These are phyloP conservation scores for Galagoides demidoff DNA, from an alignment of 2,797 vertebrate genomes.

Conservation along the genomic window DNA sequence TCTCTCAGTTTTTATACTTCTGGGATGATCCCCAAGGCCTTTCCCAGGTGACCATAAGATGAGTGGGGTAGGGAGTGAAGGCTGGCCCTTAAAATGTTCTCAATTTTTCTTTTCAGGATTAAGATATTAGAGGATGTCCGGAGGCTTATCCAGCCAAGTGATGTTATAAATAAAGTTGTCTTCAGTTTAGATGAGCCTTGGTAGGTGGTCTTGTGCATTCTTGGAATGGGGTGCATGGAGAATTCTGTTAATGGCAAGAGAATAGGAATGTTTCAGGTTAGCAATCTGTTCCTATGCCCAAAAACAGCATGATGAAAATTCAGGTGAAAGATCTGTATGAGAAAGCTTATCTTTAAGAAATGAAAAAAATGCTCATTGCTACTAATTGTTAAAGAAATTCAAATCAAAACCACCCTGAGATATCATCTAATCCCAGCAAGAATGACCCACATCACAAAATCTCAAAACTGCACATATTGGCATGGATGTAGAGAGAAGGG, in stretches of 20 bases:
- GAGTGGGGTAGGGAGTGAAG: not conserved
- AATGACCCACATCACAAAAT: too few species aligned
- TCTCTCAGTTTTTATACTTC: not conserved
- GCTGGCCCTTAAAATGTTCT: not conserved
- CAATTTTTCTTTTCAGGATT: constrained; percentile 85
- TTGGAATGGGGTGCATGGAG: not conserved
- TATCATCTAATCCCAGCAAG: too few species aligned
- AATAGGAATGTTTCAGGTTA: not conserved
- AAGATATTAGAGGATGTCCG: constrained; percentile 93
- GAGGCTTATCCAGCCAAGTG: constrained; percentile 89
- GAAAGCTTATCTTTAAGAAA: not conserved
- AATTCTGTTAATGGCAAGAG: not conserved
- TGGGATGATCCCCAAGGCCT: not conserved
- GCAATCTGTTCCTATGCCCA: not conserved
- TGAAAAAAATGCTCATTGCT: not conserved
- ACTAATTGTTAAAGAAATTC: too few species aligned
- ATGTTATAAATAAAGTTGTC: constrained; percentile 91
- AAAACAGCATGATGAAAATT: not conserved
- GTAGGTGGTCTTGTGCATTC: constrained; percentile 83
- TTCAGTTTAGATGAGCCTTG: constrained; percentile 93
- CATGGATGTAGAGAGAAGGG: too few species aligned
- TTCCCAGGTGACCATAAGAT: not conserved
- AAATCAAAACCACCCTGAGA: too few species aligned
- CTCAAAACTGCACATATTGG: too few species aligned
- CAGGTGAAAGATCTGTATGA: not conserved